Conservation (phyloP, 2,888 invertebrate species). For the Phanerotoma sp. region DNA sequence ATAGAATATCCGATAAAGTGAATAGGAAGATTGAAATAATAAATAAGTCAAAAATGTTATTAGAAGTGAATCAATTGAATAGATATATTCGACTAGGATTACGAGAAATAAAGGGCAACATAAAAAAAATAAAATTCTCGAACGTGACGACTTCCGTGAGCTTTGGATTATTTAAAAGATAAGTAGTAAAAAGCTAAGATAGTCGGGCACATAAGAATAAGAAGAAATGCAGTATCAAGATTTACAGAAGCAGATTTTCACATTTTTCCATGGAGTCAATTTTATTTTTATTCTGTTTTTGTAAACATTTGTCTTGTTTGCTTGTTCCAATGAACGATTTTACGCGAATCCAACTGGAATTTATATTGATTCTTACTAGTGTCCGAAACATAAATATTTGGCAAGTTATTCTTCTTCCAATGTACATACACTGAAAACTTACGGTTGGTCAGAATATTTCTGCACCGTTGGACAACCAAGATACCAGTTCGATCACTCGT, state of each 20-base stretch:
- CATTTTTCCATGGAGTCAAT: neutral
- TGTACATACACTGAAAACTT: too few relatives aligned
- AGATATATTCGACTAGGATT: too few relatives aligned
- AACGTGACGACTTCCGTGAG: constrained; percentile 9
- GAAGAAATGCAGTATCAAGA: neutral
- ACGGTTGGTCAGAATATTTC: too few relatives aligned
- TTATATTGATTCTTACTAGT: neutral
- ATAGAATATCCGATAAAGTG: too few relatives aligned
- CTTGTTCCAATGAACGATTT: neutral
- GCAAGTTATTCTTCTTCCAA: neutral
- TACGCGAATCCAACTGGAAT: neutral
- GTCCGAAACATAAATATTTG: neutral
- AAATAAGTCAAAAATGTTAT: too few relatives aligned
- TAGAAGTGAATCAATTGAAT: too few relatives aligned
- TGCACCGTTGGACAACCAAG: neutral
- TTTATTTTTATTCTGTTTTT: neutral
- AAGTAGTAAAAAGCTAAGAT: constrained; percentile 2
- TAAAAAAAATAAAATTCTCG: neutral
- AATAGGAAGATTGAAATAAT: too few relatives aligned
- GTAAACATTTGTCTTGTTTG: neutral
- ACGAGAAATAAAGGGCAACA: neutral
- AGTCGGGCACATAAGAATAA: too few relatives aligned
- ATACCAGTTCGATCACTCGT: too few relatives aligned
- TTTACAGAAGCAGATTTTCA: neutral
- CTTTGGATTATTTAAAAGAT: neutral